phyloP scores from a whole-genome alignment of 2,888 invertebrate species.

The Scaptomyza cyrtandrae region DNA sequence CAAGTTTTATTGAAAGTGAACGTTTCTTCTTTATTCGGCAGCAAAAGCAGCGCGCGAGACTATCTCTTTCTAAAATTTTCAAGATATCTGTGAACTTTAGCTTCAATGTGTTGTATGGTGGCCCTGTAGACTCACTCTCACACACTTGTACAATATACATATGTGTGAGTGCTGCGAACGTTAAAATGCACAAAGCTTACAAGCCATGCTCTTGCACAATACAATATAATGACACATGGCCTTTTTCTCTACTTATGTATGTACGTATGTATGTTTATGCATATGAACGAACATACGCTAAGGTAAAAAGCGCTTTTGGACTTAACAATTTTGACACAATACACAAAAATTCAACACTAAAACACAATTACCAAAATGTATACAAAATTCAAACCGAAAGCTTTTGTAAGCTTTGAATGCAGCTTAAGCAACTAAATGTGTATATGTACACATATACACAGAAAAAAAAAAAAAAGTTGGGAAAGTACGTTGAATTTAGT shows the following conservation, averaged over 20 bases:
- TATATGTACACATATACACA: no score
- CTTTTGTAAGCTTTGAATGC: conserved; percentile 31
- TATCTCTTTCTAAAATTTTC: conserved; percentile 73
- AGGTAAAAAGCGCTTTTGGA: conserved; percentile 24
- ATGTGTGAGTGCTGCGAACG: conserved; percentile 25
- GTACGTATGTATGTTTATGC: conserved; percentile 7
- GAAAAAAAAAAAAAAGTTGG: neutral
- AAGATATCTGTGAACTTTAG: conserved; percentile 76
- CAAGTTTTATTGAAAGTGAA: conserved; percentile 76
- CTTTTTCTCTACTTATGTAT: conserved; percentile 40
- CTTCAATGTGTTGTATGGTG: conserved; percentile 48
- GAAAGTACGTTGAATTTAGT: conserved; percentile 5
- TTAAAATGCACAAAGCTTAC: conserved; percentile 55
- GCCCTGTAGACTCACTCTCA: conserved; percentile 61
- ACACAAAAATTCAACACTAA: conserved; percentile 3
- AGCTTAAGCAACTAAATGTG: neutral
- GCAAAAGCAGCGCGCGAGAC: conserved; percentile 67
- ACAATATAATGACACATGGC: conserved; percentile 63
- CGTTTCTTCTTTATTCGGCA: conserved; percentile 69
- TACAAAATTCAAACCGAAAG: conserved; percentile 5
- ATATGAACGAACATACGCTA: conserved; percentile 1
- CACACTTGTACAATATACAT: conserved; percentile 20
- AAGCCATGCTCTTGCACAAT: conserved; percentile 76
- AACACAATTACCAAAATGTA: conserved; percentile 12
- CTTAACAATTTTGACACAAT: conserved; percentile 21